Evolutionary conservation across 2,113 vertebrate species (phyloP), one percentile per base, ranked within the genome.

Genomic region (Pavo muticus): DNA sequence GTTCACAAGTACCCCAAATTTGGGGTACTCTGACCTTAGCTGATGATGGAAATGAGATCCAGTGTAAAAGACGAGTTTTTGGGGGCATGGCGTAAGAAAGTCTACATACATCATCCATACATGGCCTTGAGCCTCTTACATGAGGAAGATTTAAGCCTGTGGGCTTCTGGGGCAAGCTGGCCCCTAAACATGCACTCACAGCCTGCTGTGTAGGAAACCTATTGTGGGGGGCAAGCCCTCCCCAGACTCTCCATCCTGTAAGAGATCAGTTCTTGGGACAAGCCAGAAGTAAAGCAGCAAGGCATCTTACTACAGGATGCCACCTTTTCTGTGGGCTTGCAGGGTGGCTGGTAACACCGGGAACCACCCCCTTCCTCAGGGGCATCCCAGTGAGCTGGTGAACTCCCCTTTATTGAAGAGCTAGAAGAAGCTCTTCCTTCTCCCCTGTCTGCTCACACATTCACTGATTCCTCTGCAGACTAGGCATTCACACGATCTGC

Each of bases 291-390:
- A 56, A 56, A 0, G 1, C 44, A 37, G 39, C 2, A 6, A 90
- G 32, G 32, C 29, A 54, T 14, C 68, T 24, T 9, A 4, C 30
- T 48, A 1, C 12, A 47, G 71, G 56, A 56, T 11, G 35, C 54
- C 37, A n/a, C 50, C 56, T 80, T 90, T 40, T 83, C 40, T 15
- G 37, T 10, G 25, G 47, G 30, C 39, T 84, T 50, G 40, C 1
- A 6, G 52, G 39, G 29, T 89, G 18, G 16, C 39, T 81, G 42
- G 35, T 32, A 47, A 60, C 37, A 48, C 54, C 48, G 10, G 24
- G 14, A 47, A 84, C 13, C 64, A 92, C 20, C 6, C 14, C 13
- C 18, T 88, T 39, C 47, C 50, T 50, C 1, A 0, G 0, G 0
- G 12, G 16, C 39, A 50, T 67, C 10, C 24, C 35, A 39, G 6